These are phyloP conservation scores for Myrmecobius fasciatus DNA, from an alignment of 2,113 vertebrate genomes.

Conservation along the genomic window DNA sequence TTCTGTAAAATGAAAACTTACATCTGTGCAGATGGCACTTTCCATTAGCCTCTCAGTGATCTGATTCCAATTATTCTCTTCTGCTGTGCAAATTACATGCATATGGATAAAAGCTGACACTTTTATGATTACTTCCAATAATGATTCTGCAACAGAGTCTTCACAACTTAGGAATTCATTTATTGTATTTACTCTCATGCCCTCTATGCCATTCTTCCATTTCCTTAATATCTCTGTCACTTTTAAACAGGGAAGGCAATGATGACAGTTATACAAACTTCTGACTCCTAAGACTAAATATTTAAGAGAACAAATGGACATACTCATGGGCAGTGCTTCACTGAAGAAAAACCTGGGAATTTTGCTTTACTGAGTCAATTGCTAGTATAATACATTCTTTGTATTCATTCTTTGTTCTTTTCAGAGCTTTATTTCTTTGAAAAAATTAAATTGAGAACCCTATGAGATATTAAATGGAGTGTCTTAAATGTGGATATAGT, in stretches of 20 bases:
- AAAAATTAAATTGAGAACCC: neutral
- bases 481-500: neutral
- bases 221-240: neutral
- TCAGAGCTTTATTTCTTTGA: neutral
- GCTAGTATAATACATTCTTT: neutral
- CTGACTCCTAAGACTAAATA: neutral
- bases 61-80: slow-evolving; percentile 75
- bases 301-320: neutral
- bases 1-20: slow-evolving; percentile 73
- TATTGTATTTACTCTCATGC: neutral
- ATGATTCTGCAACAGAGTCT: slow-evolving; percentile 54
- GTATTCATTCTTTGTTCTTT: neutral
- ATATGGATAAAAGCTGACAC: slow-evolving; percentile 63
- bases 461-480: too few species aligned
- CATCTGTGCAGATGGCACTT: slow-evolving; percentile 69
- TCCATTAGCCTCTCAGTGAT: slow-evolving; percentile 74
- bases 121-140: slow-evolving; percentile 50
- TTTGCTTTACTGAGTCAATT: neutral
- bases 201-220: neutral
- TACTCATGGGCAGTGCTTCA: neutral
- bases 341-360: neutral
- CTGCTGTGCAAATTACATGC: slow-evolving; percentile 73
- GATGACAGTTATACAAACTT: neutral
- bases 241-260: neutral
- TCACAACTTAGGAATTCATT: slow-evolving; percentile 45